Base-by-base conservation (phyloP, 1,140 invertebrate species). In the Acyrthosiphon pisum region DNA sequence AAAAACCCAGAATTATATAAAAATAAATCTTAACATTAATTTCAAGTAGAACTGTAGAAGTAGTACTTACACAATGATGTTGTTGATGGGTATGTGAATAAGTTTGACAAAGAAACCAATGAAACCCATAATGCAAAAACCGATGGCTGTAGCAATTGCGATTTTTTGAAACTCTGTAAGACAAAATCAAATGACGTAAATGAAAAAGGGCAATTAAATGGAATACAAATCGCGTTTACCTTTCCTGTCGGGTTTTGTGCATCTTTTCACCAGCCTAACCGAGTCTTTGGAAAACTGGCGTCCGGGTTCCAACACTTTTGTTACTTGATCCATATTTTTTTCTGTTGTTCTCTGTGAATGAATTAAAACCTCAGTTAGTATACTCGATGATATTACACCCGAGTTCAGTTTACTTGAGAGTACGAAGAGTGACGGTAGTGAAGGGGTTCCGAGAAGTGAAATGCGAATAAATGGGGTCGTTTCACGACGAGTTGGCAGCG, bases 21-120 rank as follows among this genome's bases (percentile, higher is more conserved):
- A n/a, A 76, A n/a, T 76, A 76, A n/a, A 30, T 11, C 26, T 60
- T 8, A n/a, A 68, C 11, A 30, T 14, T 68, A 14, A 30, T 14
- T 68, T 14, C 0, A 68, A 68, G 9, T 50, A 48, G 14, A 48
- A 48, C 0, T 48, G 11, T 18, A 14, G 22, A 76, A 11, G n/a
- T 76, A 35, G 18, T 94, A 96, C 96, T 96, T 96, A 96, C 96
- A 99, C 99, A 96, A 99, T 99, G 95, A 99, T 99, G 96, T 99
- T 99, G 96, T 99, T 99, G 96, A 99, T 99, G 94, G 99, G 99
- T 95, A 99, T 99, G 96, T 99, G 99, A 95, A 99, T 99, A 92
- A 99, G 96, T 96, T 99, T 99, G 14, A 99, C 99, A 94, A 99
- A 99, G 96, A 99, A 99, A 94, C 99, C 99, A 95, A 99, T 99